phyloP scores from a whole-genome alignment of 2,113 vertebrate species.

The Chascanopsetta lugubris region DNA sequence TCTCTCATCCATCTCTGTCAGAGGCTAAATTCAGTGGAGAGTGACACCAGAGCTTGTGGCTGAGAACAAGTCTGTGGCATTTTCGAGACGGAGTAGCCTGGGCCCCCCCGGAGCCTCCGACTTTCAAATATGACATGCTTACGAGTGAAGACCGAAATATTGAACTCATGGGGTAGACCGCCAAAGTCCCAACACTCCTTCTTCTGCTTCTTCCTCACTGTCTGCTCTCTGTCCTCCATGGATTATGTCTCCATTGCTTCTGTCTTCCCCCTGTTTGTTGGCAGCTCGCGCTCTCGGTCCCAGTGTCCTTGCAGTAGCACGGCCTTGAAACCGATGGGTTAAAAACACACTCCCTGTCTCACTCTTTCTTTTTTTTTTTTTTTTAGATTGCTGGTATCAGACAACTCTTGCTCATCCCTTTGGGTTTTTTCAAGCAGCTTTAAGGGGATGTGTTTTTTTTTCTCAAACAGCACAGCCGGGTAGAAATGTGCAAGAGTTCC shows the following conservation, averaged over 20 bases:
- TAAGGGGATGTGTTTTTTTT: conserved; percentile 1
- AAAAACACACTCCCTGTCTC: conserved; percentile 34
- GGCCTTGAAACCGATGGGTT: conserved; percentile 35
- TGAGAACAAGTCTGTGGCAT: conserved; percentile 76
- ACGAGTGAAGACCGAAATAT: conserved; percentile 58
- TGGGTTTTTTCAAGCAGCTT: conserved; percentile 18
- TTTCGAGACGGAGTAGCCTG: conserved; percentile 62
- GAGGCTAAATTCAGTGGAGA: conserved; percentile 65
- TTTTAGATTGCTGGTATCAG: conserved; percentile 16
- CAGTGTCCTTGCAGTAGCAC: conserved; percentile 42
- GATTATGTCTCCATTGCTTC: conserved; percentile 50
- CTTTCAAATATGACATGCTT: conserved; percentile 69
- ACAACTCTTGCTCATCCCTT: conserved; percentile 21
- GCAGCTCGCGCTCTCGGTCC: conserved; percentile 42
- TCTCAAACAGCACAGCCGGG: conserved; percentile 22
- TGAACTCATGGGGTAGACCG: conserved; percentile 47
- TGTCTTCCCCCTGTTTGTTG: conserved; percentile 15
- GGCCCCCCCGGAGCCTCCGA: conserved; percentile 59
- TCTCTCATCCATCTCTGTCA: conserved; percentile 76
- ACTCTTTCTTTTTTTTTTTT: conserved; percentile 46
- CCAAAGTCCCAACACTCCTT: conserved; percentile 52
- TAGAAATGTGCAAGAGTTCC: conserved; percentile 14
- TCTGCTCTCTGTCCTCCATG: conserved; percentile 47
- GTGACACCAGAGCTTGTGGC: conserved; percentile 69
- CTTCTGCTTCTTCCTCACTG: conserved; percentile 52